Percentiles rank a stretch among this genome's conserved stretches.
phyloP scores from a whole-genome alignment of 2,888 invertebrate species.

The Leucophora obtusa region DNA sequence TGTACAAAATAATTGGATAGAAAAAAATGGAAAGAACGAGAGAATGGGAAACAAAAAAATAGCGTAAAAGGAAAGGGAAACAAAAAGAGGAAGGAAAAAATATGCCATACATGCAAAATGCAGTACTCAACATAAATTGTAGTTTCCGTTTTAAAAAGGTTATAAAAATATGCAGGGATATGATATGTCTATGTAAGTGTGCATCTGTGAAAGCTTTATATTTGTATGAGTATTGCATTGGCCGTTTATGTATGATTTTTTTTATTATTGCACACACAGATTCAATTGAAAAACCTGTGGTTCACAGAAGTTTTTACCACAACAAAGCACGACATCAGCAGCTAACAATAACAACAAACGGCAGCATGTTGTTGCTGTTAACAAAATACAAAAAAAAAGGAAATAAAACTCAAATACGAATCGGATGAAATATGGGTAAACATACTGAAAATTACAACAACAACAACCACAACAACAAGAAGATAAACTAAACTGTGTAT shows the following conservation, averaged over 20 bases:
- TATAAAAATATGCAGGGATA: conserved; percentile 20
- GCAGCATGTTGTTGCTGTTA: conserved; percentile 8
- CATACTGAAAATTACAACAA: neutral
- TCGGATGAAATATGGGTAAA: neutral
- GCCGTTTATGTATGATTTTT: neutral
- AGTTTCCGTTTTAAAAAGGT: conserved; percentile 12
- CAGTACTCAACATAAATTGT: neutral
- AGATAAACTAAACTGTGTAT: neutral
- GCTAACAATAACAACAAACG: neutral
- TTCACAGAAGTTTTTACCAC: neutral
- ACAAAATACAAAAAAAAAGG: neutral
- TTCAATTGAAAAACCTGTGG: neutral
- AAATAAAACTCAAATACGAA: neutral
- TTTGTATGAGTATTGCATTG: conserved; percentile 3
- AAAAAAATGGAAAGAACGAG: neutral
- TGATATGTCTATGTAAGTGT: neutral
- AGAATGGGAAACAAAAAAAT: neutral
- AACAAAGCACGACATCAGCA: conserved; percentile 10
- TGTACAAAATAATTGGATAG: neutral
- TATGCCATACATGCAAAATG: conserved; percentile 22
- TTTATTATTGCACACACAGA: neutral
- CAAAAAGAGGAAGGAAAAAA: neutral
- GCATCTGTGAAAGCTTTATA: neutral
- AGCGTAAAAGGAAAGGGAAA: neutral
- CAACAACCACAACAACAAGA: conserved; percentile 7